Evolutionary conservation across 2,113 vertebrate species (phyloP).

Genomic region (Campylomormyrus numenius): DNA sequence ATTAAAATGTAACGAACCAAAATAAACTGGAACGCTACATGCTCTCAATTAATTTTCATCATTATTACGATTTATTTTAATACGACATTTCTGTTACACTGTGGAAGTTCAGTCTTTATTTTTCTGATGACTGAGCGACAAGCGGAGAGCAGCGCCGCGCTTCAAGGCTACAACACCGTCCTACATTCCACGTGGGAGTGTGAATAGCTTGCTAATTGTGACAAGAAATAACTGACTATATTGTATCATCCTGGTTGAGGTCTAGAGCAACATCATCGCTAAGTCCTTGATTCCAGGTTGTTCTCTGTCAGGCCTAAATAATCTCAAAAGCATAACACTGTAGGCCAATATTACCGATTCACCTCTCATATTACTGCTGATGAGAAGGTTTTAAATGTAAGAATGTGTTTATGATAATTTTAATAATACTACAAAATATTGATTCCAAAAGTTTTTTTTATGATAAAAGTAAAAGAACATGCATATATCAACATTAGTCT

Average conservation of each 20-base stretch:
- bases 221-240: neutral
- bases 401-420: neutral
- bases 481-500: conserved; percentile 9
- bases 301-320: neutral
- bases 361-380: neutral
- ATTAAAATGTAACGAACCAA: neutral
- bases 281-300: neutral
- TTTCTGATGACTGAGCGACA: neutral
- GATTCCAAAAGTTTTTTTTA: conserved; percentile 14
- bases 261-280: neutral
- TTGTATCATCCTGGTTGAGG: neutral
- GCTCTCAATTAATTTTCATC: neutral
- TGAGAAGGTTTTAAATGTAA: neutral
- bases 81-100: neutral
- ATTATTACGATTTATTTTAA: neutral
- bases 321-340: neutral
- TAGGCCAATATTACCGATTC: neutral
- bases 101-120: neutral
- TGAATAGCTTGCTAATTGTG: conserved; percentile 6
- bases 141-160: neutral
- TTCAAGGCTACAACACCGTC: neutral
- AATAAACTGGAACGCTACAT: neutral
- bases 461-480: conserved; percentile 3
- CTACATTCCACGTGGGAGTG: conserved; percentile 7
- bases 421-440: neutral